Evolutionary conservation across 2,797 vertebrate species (phyloP).

Genomic region (Rhinophrynus dorsalis): DNA sequence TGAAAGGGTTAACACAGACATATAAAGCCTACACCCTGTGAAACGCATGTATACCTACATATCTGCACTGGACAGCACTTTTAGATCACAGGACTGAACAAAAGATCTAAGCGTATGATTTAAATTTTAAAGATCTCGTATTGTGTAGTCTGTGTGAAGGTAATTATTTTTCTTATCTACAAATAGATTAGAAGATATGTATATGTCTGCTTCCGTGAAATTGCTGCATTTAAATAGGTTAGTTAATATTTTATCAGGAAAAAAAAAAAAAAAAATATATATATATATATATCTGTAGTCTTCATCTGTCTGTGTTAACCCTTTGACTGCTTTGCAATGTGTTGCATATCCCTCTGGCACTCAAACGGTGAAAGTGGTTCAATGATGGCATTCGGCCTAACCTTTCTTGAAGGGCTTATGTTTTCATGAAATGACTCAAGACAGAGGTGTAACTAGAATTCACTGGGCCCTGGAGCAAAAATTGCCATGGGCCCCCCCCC

Average conservation of each 20-base stretch:
- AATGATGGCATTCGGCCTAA: background rate
- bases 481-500: no score
- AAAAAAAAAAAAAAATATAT: background rate
- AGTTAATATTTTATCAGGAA: constrained; percentile 30
- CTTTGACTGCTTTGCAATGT: no score
- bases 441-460: no score
- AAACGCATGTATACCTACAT: no score
- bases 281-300: no score
- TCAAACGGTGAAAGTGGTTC: no score
- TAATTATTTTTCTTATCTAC: constrained; percentile 25
- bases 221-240: constrained; percentile 11
- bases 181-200: constrained; percentile 19
- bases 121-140: constrained; percentile 31
- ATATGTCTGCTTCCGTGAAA: constrained; percentile 9
- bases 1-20: no score
- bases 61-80: background rate
- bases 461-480: no score
- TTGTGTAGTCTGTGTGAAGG: constrained; percentile 17
- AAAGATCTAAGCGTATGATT: constrained; percentile 19
- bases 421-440: no score
- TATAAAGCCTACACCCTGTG: no score
- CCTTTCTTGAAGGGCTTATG: constrained; percentile 6
- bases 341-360: no score
- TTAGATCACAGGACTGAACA: background rate
- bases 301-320: background rate